phyloP scores from a whole-genome alignment of 2,797 vertebrate genomes.

The Discoglossus pictus region DNA sequence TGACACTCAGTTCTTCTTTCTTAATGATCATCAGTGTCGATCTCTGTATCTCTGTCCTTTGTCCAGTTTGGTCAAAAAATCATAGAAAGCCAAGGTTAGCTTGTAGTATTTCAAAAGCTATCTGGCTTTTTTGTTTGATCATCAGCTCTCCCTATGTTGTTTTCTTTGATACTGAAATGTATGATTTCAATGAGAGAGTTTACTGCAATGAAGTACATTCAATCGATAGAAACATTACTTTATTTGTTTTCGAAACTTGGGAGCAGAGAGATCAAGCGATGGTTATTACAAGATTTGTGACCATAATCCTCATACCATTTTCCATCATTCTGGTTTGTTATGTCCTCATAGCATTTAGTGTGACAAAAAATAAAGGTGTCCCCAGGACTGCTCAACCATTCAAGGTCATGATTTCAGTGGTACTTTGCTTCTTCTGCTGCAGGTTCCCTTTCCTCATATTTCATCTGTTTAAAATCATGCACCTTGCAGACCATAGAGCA shows the following conservation, averaged over 20 bases:
- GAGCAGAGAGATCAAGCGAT: not conserved
- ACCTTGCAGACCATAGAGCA: no score
- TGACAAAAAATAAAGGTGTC: conserved; percentile 45
- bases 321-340: conserved; percentile 61
- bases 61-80: conserved; percentile 56
- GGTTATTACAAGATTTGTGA: conserved; percentile 58
- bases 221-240: no score
- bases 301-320: conserved; percentile 69
- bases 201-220: no score
- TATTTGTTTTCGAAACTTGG: no score
- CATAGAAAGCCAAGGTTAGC: no score
- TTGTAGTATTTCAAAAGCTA: not conserved
- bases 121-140: no score
- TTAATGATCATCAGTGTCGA: conserved; percentile 55
- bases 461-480: no score
- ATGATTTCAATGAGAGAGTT: no score
- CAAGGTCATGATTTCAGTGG: conserved; percentile 59
- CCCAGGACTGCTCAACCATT: conserved; percentile 51
- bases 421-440: conserved; percentile 71
- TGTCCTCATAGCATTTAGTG: conserved; percentile 59
- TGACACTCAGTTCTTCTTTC: conserved; percentile 55
- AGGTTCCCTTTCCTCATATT: conserved; percentile 70
- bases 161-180: no score
- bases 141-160: no score
- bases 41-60: conserved; percentile 45